Evolutionary conservation across 2,888 invertebrate species (phyloP), one percentile per base, ranked within the genome.

Genomic region (Sipha maydis): DNA sequence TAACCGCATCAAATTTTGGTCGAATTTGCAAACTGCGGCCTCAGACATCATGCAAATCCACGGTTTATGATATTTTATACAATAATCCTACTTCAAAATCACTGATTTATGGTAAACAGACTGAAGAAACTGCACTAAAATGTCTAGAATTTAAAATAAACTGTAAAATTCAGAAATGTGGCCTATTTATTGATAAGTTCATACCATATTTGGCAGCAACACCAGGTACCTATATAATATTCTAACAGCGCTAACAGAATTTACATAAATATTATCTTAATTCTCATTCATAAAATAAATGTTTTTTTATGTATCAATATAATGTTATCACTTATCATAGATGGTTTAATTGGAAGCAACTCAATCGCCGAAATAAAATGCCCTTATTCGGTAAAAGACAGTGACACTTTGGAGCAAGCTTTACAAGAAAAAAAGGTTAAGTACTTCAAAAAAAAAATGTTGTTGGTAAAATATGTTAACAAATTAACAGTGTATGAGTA

Each of bases 1-100:
- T 69, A 34, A 82, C 82, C 34, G 82, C 82, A 67, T 82, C 82
- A 21, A 82, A 82, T 41, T 82, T 82, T 67, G 56, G 82, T 41
- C 19, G n/a, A 67, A 41, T 82, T 41, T 82, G 67, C 34, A 82
- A 82, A 41, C 7, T 67, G 41, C 67, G 82, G 3, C 67, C 82
- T 38, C 38, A 41, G 0, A 41, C 69, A 28, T 82, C 82, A 5
- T 73, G 73, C 3, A 73, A 73, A 73, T 34, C 31, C 21, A 73
- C 73, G 7, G 73, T 73, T 4, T 34, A 73, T 73, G 31, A 73
- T 34, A 73, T 73, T 34, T 73, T 73, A 34, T 73, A 73, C 34
- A 34, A 34, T 31, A 71, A 71, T 19, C 34, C 11, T 21, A 73
- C 73, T 73, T 34, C 73, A 34, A 73, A 38, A 21, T 31, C 73